Evolutionary conservation across 2,113 vertebrate species (phyloP), one percentile per base, ranked within the genome.

Genomic region (Turdus rufiventris): DNA sequence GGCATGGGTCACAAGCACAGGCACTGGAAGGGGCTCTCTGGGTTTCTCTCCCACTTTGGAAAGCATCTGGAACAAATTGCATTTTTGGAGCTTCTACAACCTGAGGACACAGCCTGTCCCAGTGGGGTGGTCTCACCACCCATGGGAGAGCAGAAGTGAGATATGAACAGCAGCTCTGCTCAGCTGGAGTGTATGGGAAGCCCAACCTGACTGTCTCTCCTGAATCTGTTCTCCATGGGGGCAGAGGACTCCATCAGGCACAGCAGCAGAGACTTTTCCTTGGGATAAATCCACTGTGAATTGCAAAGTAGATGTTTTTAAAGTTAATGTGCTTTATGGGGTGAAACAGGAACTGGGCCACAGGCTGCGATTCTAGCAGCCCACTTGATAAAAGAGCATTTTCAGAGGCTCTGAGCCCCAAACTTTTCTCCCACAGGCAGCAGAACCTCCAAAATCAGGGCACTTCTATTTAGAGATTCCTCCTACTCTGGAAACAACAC

Each of bases 311-410:
- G 53, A 51, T 73, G 43, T 74, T 80, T 76, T 70, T 51, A 63
- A 94, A 67, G 38, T 1, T 20, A 78, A 21, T 0, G 0, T 2
- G 0, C 29, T 78, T 89, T 84, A 53, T 31, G 0, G 0, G 43
- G 40, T 20, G 87, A 91, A 85, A 60, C 6, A 74, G 33, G 78
- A 93, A 53, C 12, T 28, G 3, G 3, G 61, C 51, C 48, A 26
- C 23, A 51, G 19, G 40, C 3, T 85, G 61, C 63, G 77, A 62
- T n/a, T 51, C 71, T 43, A 71, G 71, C 36, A 79, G 54, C 56
- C 51, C 2, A 3, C 54, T 42, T 16, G 56, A 83, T 62, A 91
- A 56, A 73, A 38, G 20, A 63, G 12, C 24, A 0, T 0, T 0
- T 88, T 90, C 62, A 76, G 63, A 88, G 40, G 9, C 5, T 6